Percentiles rank a stretch among this genome's conserved stretches.
phyloP scores from a whole-genome alignment of 2,888 invertebrate species.

The Pocota personata region DNA sequence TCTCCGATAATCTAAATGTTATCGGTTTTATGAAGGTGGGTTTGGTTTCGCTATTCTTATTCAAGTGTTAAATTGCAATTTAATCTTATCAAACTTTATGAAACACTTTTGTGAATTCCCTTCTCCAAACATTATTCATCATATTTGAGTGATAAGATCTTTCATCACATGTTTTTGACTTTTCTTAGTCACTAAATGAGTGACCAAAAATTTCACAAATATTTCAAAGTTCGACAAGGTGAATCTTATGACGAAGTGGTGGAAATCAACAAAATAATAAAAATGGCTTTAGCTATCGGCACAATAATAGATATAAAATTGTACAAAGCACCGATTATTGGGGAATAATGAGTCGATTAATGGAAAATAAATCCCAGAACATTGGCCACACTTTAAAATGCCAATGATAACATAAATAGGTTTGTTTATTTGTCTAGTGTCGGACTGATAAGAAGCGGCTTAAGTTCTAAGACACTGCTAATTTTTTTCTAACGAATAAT shows the following conservation, averaged over 20 bases:
- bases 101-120: neutral
- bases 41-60: no score
- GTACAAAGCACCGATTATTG: neutral
- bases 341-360: neutral
- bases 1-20: neutral
- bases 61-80: neutral
- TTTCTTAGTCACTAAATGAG: neutral
- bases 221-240: neutral
- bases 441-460: neutral
- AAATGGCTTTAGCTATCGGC: neutral
- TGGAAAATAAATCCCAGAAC: neutral
- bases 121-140: neutral
- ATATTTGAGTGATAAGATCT: neutral
- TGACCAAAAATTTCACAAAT: neutral
- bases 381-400: neutral
- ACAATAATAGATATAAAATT: neutral
- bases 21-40: neutral
- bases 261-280: neutral
- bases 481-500: neutral
- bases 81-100: neutral
- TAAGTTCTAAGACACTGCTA: neutral
- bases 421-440: neutral
- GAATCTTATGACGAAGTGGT: neutral
- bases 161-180: neutral
- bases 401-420: neutral